Base-by-base conservation (phyloP, 2,888 invertebrate genomes). In the Tillus elongatus region DNA sequence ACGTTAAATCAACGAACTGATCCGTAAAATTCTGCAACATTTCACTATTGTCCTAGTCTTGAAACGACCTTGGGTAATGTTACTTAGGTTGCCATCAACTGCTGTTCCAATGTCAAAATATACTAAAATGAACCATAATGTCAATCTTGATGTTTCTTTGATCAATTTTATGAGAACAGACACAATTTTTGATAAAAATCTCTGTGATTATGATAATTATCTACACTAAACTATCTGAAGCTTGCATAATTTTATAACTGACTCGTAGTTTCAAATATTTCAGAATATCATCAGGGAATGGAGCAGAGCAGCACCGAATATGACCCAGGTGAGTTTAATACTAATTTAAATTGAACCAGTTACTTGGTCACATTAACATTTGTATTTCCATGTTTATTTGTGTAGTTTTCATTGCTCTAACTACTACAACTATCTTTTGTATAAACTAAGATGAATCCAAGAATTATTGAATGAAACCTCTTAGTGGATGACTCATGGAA, bases 231-330 rank as follows among this genome's bases (percentile, higher is more conserved):
- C 6, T 8, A 8, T 19, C 6, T 19, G 6, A n/a, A 8, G 24
- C n/a, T n/a, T 19, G 24, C 6, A 19, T 8, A 19, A 19, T 19
- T 19, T 6, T 19, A 19, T 8, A 8, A 30, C 35, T 34, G 30
- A 14, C 30, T 16, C 26, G 15, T 37, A 32, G 35, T 36, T 41
- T 40, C 33, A 6, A 19, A 19, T 45, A 43, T 74, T 74, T 47
- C 74, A 82, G 85, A 84, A 75, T 85, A 84, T 71, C 82, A 84
- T 64, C 75, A 73, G 68, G 80, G 79, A 59, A 82, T 85, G 82
- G 86, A 86, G 64, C 76, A 78, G 58, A 80, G 81, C 49, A 72
- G 78, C 52, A 78, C 79, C 60, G 85, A 85, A 64, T 86, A 84
- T 69, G 86, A 86, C 69, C 79, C 84, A 67, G 82, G 82, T 77